Conservation (phyloP, 2,113 vertebrate species). For the Rhodinocichla rosea region DNA sequence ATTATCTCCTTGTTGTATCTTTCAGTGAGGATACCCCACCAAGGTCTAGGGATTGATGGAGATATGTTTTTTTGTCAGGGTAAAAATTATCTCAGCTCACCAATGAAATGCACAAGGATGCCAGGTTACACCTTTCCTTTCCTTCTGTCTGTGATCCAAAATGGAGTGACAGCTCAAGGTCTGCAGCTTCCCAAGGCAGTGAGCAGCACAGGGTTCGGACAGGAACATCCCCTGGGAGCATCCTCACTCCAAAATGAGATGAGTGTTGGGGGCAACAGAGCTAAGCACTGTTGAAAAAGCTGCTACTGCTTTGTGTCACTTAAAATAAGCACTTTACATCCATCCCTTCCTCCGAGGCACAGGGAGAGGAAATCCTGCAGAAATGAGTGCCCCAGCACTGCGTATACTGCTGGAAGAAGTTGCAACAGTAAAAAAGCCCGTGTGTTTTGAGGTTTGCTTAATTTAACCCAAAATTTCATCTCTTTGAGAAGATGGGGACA, state of each 20-base stretch:
- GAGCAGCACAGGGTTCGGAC: accelerated
- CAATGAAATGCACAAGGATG: conserved; percentile 55
- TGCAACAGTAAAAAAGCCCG: neutral
- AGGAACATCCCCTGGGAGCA: accelerated
- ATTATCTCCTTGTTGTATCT: conserved; percentile 52
- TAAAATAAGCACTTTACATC: neutral
- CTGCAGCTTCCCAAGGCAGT: neutral
- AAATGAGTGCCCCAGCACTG: neutral
- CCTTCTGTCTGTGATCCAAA: conserved; percentile 34
- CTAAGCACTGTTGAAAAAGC: neutral
- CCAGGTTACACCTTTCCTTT: conserved; percentile 46
- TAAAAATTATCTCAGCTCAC: conserved; percentile 34
- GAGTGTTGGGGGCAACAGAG: neutral
- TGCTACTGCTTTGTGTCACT: neutral
- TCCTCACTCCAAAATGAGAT: neutral
- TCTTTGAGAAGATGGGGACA: neutral
- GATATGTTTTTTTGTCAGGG: neutral
- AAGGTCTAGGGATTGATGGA: conserved; percentile 55
- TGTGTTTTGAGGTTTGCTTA: neutral
- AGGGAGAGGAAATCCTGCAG: neutral
- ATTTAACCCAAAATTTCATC: neutral
- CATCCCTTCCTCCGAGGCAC: neutral
- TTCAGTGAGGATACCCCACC: conserved; percentile 31
- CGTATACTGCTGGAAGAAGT: accelerated
- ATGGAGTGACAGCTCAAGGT: conserved; percentile 26